phyloP scores from a whole-genome alignment of 2,888 invertebrate genomes.

The Dicyrtoma fusca region DNA sequence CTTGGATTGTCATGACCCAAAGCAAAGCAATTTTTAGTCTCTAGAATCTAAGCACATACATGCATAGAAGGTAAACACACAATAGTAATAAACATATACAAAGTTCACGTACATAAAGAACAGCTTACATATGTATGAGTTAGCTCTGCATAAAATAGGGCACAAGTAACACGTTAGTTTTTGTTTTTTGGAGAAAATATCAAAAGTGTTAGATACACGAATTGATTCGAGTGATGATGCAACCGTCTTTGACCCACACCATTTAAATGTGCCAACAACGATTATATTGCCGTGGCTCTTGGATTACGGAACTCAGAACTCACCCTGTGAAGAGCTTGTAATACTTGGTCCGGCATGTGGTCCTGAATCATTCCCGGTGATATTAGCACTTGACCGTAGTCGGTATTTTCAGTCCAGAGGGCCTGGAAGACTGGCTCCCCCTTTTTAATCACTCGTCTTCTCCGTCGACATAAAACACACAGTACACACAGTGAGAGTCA shows the following conservation, averaged over 20 bases:
- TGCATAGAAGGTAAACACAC: constrained; percentile 8
- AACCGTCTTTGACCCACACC: too few relatives aligned
- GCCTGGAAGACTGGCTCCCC: constrained; percentile 84
- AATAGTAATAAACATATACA: too few relatives aligned
- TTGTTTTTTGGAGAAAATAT: too few relatives aligned
- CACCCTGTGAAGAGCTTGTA: constrained; percentile 84
- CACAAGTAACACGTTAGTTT: neutral
- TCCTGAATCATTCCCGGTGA: constrained; percentile 76
- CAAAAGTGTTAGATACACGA: too few relatives aligned
- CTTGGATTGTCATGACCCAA: constrained; percentile 42
- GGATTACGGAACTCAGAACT: constrained; percentile 53
- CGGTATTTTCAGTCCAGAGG: constrained; percentile 80
- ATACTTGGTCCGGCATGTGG: constrained; percentile 86
- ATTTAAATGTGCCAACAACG: too few relatives aligned
- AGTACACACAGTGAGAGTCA: neutral
- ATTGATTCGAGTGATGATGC: too few relatives aligned
- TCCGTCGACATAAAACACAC: too few relatives aligned
- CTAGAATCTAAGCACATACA: constrained; percentile 38
- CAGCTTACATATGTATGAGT: too few relatives aligned
- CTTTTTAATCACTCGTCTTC: constrained; percentile 70
- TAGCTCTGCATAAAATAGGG: neutral
- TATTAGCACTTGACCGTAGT: constrained; percentile 84
- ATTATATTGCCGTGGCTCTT: too few relatives aligned
- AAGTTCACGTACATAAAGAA: too few relatives aligned
- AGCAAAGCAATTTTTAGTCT: constrained; percentile 44